Conservation (phyloP, 2,888 invertebrate species). For the Drosophila recens region DNA sequence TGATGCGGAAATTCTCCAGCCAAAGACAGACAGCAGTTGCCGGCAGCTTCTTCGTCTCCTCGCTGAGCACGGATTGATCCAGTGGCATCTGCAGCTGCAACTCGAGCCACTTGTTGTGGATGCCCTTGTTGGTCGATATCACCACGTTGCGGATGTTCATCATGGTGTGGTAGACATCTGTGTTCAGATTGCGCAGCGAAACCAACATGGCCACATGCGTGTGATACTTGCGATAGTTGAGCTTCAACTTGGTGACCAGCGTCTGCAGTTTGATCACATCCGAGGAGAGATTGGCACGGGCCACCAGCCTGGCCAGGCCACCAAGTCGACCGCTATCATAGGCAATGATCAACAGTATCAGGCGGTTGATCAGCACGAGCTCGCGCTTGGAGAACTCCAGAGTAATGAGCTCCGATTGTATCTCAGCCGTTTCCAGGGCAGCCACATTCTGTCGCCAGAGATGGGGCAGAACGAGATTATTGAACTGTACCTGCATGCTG, state of each 20-base stretch:
- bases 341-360: constrained; percentile 49
- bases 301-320: constrained; percentile 45
- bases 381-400: constrained; percentile 82
- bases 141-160: constrained; percentile 62
- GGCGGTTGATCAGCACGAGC: constrained; percentile 56
- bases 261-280: constrained; percentile 71
- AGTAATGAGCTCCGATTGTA: constrained; percentile 70
- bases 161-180: constrained; percentile 67
- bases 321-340: constrained; percentile 42
- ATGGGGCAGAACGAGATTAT: constrained; percentile 72
- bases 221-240: constrained; percentile 61
- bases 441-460: constrained; percentile 78
- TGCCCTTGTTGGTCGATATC: constrained; percentile 55
- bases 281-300: constrained; percentile 31
- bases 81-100: constrained; percentile 74
- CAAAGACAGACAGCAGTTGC: constrained; percentile 75
- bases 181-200: constrained; percentile 63
- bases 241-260: constrained; percentile 54
- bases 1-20: constrained; percentile 76
- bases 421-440: constrained; percentile 65
- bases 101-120: constrained; percentile 78
- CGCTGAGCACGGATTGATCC: constrained; percentile 7
- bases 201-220: constrained; percentile 57
- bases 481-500: constrained; percentile 65
- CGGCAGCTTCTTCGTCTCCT: constrained; percentile 7